These are phyloP conservation scores for Saguinus midas DNA, from an alignment of 2,113 vertebrate species.

Conservation along the genomic window DNA sequence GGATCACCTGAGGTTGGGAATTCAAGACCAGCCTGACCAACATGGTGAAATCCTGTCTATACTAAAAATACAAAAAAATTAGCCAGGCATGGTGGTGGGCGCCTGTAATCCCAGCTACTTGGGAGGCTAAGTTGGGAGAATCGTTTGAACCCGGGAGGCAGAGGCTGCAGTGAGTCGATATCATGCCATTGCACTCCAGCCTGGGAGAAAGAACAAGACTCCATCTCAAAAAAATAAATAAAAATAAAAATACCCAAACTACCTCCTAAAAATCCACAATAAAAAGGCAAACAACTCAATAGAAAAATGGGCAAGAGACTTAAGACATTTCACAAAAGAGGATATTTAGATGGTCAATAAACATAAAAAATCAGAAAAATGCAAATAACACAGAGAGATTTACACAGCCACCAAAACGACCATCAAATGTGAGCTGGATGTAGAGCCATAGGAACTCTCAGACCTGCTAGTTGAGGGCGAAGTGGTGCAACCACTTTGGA, in stretches of 20 bases:
- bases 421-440: rapidly evolving
- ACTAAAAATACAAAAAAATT: no score
- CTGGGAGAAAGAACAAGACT: no score
- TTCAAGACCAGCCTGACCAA: no score
- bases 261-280: background rate
- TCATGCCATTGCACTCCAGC: no score
- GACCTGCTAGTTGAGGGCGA: background rate
- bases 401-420: no score
- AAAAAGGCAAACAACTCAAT: background rate
- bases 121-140: no score
- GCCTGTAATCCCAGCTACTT: no score
- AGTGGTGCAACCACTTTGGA: rapidly evolving
- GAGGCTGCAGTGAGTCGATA: no score
- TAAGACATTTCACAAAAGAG: background rate
- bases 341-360: background rate
- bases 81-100: rapidly evolving
- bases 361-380: background rate
- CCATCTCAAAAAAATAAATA: no score
- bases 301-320: background rate
- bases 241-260: background rate
- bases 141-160: no score
- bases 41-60: no score
- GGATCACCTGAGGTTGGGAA: no score
- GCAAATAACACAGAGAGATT: background rate
- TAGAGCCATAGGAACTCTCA: background rate